phyloP scores from a whole-genome alignment of 1,140 invertebrate genomes.

The Drosophila carrolli region DNA sequence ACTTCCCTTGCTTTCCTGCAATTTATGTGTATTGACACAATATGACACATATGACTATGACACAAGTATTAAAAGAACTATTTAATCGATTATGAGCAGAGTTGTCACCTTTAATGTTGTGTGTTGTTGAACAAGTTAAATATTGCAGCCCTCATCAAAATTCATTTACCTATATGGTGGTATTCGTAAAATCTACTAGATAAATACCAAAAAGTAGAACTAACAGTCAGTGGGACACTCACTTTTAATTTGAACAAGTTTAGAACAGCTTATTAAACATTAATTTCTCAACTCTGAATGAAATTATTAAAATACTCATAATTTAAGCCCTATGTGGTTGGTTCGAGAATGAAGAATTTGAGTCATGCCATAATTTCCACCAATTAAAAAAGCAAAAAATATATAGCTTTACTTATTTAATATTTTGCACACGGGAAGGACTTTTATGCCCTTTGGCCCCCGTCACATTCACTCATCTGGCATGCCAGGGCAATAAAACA shows the following conservation, averaged over 20 bases:
- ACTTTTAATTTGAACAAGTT: too few species aligned
- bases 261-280: too few species aligned
- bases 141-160: background rate
- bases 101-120: background rate
- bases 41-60: too few species aligned
- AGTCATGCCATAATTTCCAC: too few species aligned
- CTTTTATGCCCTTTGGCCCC: background rate
- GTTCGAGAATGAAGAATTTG: background rate
- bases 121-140: background rate
- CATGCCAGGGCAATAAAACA: constrained; percentile 35
- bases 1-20: too few species aligned
- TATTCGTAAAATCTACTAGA: too few species aligned
- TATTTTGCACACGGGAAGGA: background rate
- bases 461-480: constrained; percentile 2
- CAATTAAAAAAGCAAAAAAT: constrained; percentile 9
- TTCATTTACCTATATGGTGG: too few species aligned
- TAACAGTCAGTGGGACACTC: too few species aligned
- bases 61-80: background rate
- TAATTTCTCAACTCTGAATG: too few species aligned
- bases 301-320: background rate
- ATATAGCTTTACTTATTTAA: constrained; percentile 13
- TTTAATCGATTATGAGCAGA: background rate
- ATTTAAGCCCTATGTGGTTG: background rate
- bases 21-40: too few species aligned
- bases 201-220: too few species aligned